These are phyloP conservation scores for Amiota communis DNA, from an alignment of 2,888 invertebrate genomes.

Conservation along the genomic window DNA sequence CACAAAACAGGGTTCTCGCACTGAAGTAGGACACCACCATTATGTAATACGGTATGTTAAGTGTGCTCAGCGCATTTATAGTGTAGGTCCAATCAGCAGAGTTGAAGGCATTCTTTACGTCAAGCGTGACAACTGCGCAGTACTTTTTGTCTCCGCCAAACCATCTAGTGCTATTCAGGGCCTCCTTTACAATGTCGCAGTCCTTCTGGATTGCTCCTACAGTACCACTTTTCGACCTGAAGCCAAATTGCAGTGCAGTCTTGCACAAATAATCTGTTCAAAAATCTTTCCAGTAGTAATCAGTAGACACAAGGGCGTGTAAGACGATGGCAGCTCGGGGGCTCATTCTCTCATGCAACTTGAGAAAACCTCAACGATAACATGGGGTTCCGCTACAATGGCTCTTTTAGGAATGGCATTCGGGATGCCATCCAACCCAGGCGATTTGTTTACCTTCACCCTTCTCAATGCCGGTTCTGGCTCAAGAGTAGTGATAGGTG, in stretches of 20 bases:
- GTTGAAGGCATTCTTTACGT: slow-evolving; percentile 6
- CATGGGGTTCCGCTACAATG: too few species aligned
- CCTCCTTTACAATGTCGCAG: neutral
- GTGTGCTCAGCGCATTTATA: too few species aligned
- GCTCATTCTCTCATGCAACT: too few species aligned
- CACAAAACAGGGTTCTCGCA: too few species aligned
- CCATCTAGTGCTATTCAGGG: neutral
- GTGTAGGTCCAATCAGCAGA: neutral
- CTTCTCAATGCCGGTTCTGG: too few species aligned
- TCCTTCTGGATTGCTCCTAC: neutral
- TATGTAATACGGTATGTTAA: too few species aligned
- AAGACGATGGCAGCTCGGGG: neutral
- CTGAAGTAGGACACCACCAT: too few species aligned
- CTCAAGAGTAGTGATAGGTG: too few species aligned
- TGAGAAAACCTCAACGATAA: too few species aligned
- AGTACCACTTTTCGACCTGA: neutral
- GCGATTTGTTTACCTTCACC: too few species aligned
- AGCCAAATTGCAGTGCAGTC: neutral
- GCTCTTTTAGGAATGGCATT: too few species aligned
- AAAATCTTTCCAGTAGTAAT: neutral
- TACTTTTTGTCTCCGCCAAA: neutral
- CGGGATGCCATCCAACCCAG: too few species aligned
- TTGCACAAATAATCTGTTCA: neutral
- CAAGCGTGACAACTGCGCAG: slow-evolving; percentile 6
- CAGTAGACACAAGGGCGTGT: neutral